Base-by-base conservation (phyloP, 2,797 vertebrate species). In the Eulemur mongoz region DNA sequence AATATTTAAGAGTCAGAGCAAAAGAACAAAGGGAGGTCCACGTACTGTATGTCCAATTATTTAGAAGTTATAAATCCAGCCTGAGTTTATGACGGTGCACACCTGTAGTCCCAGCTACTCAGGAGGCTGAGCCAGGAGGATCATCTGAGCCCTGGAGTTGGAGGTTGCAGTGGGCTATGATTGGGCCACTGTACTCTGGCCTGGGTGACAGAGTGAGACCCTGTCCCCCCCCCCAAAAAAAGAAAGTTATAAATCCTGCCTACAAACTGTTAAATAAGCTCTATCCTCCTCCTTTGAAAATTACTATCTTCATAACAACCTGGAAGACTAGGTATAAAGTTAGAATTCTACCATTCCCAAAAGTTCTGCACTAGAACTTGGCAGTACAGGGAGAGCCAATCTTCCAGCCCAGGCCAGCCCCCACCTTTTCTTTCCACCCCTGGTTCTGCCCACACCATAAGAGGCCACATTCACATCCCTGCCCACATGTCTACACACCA, bases 361-460 rank as follows among this genome's bases (percentile, higher is more conserved):
- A 27, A 81, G 57, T 75, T 94, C 59, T 57, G 32, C 25, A 76
- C 14, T 48, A 48, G 32, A 38, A 75, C 48, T 43, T 5, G 17
- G 13, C 4, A 30, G 17, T 20, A 0, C 5, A 11, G 3, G 48
- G 52, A 23, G 2, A 48, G 12, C 2, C 14, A 1, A 14, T 67
- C 17, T 80, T 32, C 14, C 10, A 35, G 5, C 4, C 27, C 14
- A 57, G 32, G 45, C 23, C 4, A 57, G n/a, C 10, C 23, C 12
- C 11, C 2, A 18, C 17, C 15, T 63, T 72, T 50, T n/a, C 48
- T 70, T 40, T 69, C 73, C 22, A 35, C n/a, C 5, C 20, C 15
- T 70, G 7, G 14, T 10, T 22, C 54, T 69, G 2, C 22, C 32
- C 20, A 17, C 14, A 48, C n/a, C 14, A 2, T 40, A 12, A 75